phyloP scores from a whole-genome alignment of 2,797 vertebrate genomes.

The Chiroxiphia lanceolata region DNA sequence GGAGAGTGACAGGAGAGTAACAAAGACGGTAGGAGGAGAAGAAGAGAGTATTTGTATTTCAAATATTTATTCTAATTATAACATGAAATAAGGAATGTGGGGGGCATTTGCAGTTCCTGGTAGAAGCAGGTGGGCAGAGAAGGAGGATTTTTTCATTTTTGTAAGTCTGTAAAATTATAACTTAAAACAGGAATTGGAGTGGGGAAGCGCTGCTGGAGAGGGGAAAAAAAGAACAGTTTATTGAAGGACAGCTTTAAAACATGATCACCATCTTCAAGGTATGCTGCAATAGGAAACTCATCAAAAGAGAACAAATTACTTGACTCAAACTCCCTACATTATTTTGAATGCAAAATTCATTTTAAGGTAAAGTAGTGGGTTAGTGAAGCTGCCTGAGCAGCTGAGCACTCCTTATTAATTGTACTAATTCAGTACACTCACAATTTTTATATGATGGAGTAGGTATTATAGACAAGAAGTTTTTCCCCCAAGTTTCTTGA shows the following conservation, averaged over 20 bases:
- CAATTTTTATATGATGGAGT: background rate
- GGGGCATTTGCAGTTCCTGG: background rate
- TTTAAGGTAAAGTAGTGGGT: background rate
- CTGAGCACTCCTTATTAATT: background rate
- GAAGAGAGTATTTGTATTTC: conserved; percentile 48
- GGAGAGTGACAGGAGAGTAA: conserved; percentile 4
- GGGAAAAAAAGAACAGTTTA: conserved; percentile 30
- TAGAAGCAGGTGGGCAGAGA: conserved; percentile 14
- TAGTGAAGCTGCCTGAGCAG: background rate
- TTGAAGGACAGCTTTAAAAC: conserved; percentile 28
- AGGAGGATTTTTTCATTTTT: conserved; percentile 24
- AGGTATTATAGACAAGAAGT: background rate
- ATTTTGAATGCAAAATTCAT: background rate
- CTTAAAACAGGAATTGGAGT: conserved; percentile 10
- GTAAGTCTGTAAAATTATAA: conserved; percentile 8
- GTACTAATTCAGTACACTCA: background rate
- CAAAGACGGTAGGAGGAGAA: background rate
- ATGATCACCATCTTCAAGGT: background rate
- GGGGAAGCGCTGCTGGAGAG: background rate
- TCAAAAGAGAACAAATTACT: background rate
- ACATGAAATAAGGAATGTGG: background rate
- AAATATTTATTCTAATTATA: conserved; percentile 49
- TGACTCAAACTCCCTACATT: background rate
- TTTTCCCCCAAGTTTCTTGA: background rate
- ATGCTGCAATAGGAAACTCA: background rate